Evolutionary conservation across 2,113 vertebrate genomes (phyloP), one percentile per base, ranked within the genome.

Genomic region (Osmerus eperlanus): DNA sequence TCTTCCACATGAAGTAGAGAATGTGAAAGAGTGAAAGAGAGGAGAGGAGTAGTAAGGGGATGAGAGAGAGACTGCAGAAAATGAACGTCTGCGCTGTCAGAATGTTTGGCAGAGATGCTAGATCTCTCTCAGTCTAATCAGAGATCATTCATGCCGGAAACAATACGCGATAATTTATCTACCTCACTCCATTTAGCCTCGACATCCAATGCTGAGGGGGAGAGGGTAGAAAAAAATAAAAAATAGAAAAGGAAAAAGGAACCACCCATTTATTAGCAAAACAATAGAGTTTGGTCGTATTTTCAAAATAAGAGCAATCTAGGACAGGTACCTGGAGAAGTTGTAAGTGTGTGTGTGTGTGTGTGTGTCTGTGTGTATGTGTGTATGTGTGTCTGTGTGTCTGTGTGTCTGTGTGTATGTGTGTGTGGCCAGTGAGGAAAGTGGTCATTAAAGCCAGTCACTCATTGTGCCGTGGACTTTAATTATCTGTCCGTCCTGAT

Each of bases 401-500:
- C n/a, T n/a, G n/a, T n/a, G n/a, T n/a, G n/a, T n/a, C n/a, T n/a
- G 2, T 52, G 73, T 55, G 64, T 47, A 19, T 53, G 28, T 76
- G 74, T 28, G 58, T 18, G 56, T 15, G 64, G 3, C 18, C 18
- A 21, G 18, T 25, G 58, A 12, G 18, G 18, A 18, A 56, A 56
- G 15, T 5, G 14, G 14, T 56, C n/a, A 64, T 64, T 64, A 28
- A 25, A 64, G 16, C 29, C 28, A 63, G 61, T 63, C 61, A 63
- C 64, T 71, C 19, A 65, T 2, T 64, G 7, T 3, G 61, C 23
- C 64, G 63, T 64, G 18, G 6, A 41, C 5, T 47, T 11, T 82
- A 78, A 82, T 65, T 29, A 67, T 62, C 68, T 52, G 71, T 53
- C 71, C 73, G 69, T 70, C 65, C 71, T 36, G 77, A 81, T 67